A percentile compares a stretch with the other conserved stretches of the same genome.
Conservation (phyloP, 2,797 vertebrate species). For the Dallia pectoralis region DNA sequence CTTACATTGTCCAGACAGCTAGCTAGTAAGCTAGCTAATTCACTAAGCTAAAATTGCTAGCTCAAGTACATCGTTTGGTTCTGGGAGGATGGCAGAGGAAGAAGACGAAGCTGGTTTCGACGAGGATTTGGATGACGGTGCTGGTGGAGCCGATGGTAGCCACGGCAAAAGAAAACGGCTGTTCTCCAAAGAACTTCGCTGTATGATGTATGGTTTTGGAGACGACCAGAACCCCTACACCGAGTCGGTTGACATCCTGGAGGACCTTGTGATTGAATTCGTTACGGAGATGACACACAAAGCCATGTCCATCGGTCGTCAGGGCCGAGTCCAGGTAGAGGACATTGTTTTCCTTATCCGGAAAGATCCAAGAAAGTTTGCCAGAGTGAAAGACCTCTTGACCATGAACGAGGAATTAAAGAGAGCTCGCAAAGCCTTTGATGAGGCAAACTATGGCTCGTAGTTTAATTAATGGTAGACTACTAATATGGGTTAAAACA, state of each 20-base stretch:
- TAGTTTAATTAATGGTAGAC: conserved; percentile 39
- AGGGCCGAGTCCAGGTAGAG: conserved; percentile 96
- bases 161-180: conserved; percentile 91
- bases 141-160: conserved; percentile 81
- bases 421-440: conserved; percentile 94
- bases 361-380: conserved; percentile 95
- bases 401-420: conserved; percentile 99
- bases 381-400: conserved; percentile 94
- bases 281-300: conserved; percentile 99
- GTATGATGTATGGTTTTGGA: conserved; percentile 99
- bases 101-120: conserved; percentile 84
- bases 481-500: background rate
- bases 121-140: conserved; percentile 87
- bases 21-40: background rate
- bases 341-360: conserved; percentile 97
- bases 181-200: conserved; percentile 95
- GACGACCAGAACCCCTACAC: conserved; percentile 99
- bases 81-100: conserved; percentile 73
- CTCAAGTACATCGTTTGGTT: background rate
- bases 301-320: conserved; percentile 96
- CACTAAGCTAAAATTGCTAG: background rate
- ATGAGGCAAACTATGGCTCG: conserved; percentile 96
- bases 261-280: conserved; percentile 97
- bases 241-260: conserved; percentile 95
- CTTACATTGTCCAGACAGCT: background rate